Evolutionary conservation across 1,140 invertebrate genomes (phyloP), one percentile per base, ranked within the genome.

Genomic region (Akabosia matsudoensis): DNA sequence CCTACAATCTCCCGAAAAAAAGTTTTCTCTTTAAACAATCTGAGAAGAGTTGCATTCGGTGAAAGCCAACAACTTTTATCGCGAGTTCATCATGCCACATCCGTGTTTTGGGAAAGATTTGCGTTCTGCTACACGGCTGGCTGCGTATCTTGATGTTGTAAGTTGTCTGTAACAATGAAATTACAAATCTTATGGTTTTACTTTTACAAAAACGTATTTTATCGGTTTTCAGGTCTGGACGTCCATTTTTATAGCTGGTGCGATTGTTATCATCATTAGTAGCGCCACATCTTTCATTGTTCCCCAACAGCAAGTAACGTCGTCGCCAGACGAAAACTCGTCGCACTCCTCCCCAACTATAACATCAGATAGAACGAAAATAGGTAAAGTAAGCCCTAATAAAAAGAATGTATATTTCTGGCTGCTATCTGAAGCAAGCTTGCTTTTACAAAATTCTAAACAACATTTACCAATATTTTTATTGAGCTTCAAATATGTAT

Each of bases 221-320:
- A 4, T 61, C n/a, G 24, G 24, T 61, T 22, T 61, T 67, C 31
- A 67, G 61, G 61, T 67, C 14, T 67, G 61, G 61, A 67, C 61
- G 2, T 67, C 61, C 24, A 67, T 67, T 67, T 67, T 67, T 30
- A 31, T 67, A 1, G 61, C 61, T 14, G 3, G 28, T 30, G 61
- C 24, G 10, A 67, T 67, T 30, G 61, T 67, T 28, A 67, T 67
- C 31, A 4, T 67, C 13, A 67, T 67, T n/a, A 67, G 3, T 10
- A 67, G 26, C 31, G 61, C 61, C 7, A 67, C 61, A 24, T 67
- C 26, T 14, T 67, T 67, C 4, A 67, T 7, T 4, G 54, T 56
- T 10, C 13, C 4, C 14, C 10, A 56, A 13, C 10, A 56, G 4
- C 13, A 56, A 22, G 13, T 4, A 13, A 18, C 37, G 37, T 56